Evolutionary conservation across 2,797 vertebrate species (phyloP).

Genomic region (Muscicapa striata): DNA sequence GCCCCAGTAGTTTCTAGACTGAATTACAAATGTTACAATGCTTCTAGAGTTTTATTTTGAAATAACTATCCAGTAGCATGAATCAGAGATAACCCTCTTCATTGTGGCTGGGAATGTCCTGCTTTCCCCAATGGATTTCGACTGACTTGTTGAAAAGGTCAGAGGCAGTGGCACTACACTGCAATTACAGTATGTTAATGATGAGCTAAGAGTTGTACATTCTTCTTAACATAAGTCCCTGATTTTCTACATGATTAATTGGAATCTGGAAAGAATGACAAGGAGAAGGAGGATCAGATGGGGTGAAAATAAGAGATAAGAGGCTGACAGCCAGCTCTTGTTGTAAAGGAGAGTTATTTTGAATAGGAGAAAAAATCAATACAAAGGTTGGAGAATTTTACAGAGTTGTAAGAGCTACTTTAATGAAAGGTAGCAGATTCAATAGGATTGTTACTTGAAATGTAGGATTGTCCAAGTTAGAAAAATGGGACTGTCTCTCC

Average conservation of each 20-base stretch:
- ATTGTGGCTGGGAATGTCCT: slow-evolving; percentile 23
- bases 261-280: slow-evolving; percentile 40
- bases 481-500: slow-evolving; percentile 28
- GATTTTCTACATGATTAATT: slow-evolving; percentile 66
- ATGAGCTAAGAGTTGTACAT: slow-evolving; percentile 44
- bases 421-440: slow-evolving; percentile 69
- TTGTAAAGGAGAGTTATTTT: slow-evolving; percentile 69
- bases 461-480: slow-evolving; percentile 40
- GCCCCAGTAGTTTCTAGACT: neutral
- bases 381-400: slow-evolving; percentile 67
- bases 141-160: slow-evolving; percentile 36
- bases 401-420: slow-evolving; percentile 66
- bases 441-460: slow-evolving; percentile 58
- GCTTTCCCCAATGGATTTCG: slow-evolving; percentile 20
- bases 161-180: slow-evolving; percentile 21
- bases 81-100: neutral
- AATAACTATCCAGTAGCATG: neutral
- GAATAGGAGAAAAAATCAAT: slow-evolving; percentile 68
- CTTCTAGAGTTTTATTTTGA: slow-evolving; percentile 18
- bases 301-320: slow-evolving; percentile 68
- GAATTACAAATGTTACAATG: neutral
- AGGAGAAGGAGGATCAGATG: slow-evolving; percentile 59
- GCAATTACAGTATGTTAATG: slow-evolving; percentile 63
- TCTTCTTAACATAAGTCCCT: slow-evolving; percentile 56
- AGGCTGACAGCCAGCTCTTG: slow-evolving; percentile 58